Conservation (phyloP, 2,113 vertebrate genomes). For the Podarcis muralis region DNA sequence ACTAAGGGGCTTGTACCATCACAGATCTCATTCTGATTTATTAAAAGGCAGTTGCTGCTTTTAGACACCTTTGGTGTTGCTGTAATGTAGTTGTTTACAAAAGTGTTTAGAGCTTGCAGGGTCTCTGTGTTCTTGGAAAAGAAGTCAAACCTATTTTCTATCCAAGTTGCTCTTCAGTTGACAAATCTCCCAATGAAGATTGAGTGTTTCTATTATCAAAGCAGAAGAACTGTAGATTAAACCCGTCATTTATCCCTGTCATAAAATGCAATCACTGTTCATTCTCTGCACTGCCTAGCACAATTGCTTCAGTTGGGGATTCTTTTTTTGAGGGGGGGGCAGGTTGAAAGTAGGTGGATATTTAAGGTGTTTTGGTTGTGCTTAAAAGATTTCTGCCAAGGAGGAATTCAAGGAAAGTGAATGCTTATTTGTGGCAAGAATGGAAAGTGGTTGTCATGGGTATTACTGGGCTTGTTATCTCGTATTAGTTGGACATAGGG, state of each 20-base stretch:
- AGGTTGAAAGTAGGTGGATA: slow-evolving; percentile 42
- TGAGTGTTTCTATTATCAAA: slow-evolving; percentile 63
- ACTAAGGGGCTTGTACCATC: slow-evolving; percentile 18
- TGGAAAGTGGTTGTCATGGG: background rate
- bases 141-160: slow-evolving; percentile 59
- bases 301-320: slow-evolving; percentile 35
- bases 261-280: slow-evolving; percentile 58
- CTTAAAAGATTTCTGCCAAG: slow-evolving; percentile 37
- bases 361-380: background rate
- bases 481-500: background rate
- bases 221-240: slow-evolving; percentile 66
- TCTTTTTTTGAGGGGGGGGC: slow-evolving; percentile 28
- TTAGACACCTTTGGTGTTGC: slow-evolving; percentile 50
- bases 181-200: slow-evolving; percentile 64
- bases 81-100: slow-evolving; percentile 58
- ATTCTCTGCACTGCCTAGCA: slow-evolving; percentile 48
- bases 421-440: slow-evolving; percentile 28
- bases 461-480: background rate
- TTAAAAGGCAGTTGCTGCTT: slow-evolving; percentile 62
- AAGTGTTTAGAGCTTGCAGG: slow-evolving; percentile 35
- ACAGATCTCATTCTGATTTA: slow-evolving; percentile 59
- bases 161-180: slow-evolving; percentile 54
- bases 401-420: slow-evolving; percentile 46
- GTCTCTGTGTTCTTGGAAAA: slow-evolving; percentile 43
- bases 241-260: slow-evolving; percentile 68